Base-by-base conservation (phyloP, 2,797 vertebrate species). In the Tenualosa thibaudeaui region DNA sequence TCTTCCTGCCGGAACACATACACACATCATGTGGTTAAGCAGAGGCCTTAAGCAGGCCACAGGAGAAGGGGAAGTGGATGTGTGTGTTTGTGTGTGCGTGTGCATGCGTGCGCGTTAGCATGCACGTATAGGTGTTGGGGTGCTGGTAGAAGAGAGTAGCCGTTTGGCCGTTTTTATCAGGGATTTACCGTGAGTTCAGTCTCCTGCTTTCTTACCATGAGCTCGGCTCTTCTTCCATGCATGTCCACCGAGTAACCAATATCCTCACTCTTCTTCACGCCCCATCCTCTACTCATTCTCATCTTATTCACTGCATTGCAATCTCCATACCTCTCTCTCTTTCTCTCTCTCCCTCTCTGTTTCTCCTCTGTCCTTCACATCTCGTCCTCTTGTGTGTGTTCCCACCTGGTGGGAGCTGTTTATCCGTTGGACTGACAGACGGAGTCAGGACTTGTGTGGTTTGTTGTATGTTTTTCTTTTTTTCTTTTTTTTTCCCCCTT, bases 281-380 rank as follows among this genome's bases (percentile, higher is more conserved):
- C 81, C 86, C 84, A 71, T 85, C 86, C 88, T 83, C 86, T 88
- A 24, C 89, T 19, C 82, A 5, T 31, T 7, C n/a, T 65, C n/a
- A 19, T 26, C 22, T n/a, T n/a, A 9, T n/a, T 10, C 62, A 24
- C 62, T 65, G n/a, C 26, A 10, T 71, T 40, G 12, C 26, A 31
- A 31, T 71, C 26, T 71, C 65, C 13, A 13, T 71, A 40, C 43
- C 71, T 78, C 40, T 46, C 13, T 78, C 71, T 40, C 65, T 15
- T 10, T 43, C 37, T 71, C 24, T 65, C 62, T 26, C 62, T 65
- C 19, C 10, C 54, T 4, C 4, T 15, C n/a, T 19, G 3, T 17
- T 40, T 40, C 3, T 65, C n/a, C 65, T 71, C 26, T 40, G 31
- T 31, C 65, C 37, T 3, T 71, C 50, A 51, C 84, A 17, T 75